Evolutionary conservation across 2,797 vertebrate species (phyloP), one percentile per base, ranked within the genome.

Genomic region (Dryobates pubescens): DNA sequence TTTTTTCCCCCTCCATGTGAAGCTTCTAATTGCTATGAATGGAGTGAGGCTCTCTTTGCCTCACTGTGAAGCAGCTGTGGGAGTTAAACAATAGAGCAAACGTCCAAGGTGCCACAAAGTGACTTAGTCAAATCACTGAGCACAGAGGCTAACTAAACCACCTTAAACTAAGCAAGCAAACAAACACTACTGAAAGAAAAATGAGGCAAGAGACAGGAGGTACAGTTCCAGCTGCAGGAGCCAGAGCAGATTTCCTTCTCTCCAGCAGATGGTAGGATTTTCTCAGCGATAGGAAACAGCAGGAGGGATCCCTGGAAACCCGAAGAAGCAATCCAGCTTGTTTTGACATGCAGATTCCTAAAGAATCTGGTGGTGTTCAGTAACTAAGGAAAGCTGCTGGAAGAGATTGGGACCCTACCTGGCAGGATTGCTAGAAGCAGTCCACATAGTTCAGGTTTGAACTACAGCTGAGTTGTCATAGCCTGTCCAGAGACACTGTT

Each of bases 181-280:
- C 27, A 27, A 36, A 56, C 30, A 5, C 5, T 26, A 14, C 15
- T 43, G 61, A 64, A 86, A 38, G 3, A 43, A 38, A 11, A 26
- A 17, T 14, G 14, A 65, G n/a, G 24, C 3, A 6, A 29, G 15
- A 27, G 51, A 27, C 13, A 8, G 3, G 64, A 84, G 29, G 3
- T 30, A 7, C 30, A 7, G 9, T 56, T 61, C 32, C 9, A 61
- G 51, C 16, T 68, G 32, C 54, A 59, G 69, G 20, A 82, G 32
- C 7, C 17, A 53, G 62, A 80, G 67, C 17, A 38, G 43, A 30
- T 85, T 86, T 96, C 75, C 77, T 78, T 88, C 5, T 86, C 11
- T 92, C 95, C 96, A 96, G 88, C 64, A 96, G 96, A 75, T 94
- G 95, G 93, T 81, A 93, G 86, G 68, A 62, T 81, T 86, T 86